These are phyloP conservation scores for Tragulus kanchil DNA, from an alignment of 2,113 vertebrate genomes.

Conservation along the genomic window DNA sequence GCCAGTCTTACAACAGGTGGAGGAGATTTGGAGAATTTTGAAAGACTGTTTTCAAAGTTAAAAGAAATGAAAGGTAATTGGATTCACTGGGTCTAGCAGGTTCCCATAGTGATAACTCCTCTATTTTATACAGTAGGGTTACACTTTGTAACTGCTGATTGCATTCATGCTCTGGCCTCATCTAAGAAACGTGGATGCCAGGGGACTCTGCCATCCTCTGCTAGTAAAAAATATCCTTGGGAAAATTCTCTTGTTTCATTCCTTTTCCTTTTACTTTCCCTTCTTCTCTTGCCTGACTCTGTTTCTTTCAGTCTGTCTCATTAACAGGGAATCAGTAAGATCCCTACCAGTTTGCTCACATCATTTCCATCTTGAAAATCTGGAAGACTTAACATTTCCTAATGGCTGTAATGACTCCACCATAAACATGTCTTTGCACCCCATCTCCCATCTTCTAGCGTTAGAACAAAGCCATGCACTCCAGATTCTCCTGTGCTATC, in stretches of 20 bases:
- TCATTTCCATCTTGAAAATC: conserved; percentile 54
- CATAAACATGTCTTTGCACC: conserved; percentile 46
- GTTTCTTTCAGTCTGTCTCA: conserved; percentile 30
- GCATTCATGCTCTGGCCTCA: not conserved
- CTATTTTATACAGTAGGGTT: not conserved
- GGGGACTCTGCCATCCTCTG: not conserved
- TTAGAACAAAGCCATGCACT: conserved; percentile 18
- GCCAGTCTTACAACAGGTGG: conserved; percentile 96
- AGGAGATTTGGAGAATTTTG: conserved; percentile 96
- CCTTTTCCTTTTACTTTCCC: conserved; percentile 4
- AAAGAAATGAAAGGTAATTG: conserved; percentile 98
- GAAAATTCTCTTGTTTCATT: not conserved
- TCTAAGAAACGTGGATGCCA: not conserved
- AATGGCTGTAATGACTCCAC: not conserved
- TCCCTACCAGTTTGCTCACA: not conserved
- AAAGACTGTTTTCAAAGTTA: conserved; percentile 96
- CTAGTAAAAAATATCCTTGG: conserved; percentile 4
- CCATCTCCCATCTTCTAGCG: not conserved
- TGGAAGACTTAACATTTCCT: conserved; percentile 42
- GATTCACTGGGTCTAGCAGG: not conserved
- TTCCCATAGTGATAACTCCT: not conserved
- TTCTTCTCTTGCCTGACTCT: not conserved
- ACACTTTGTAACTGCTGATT: not conserved
- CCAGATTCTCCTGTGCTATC: not conserved
- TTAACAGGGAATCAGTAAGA: conserved; percentile 59